Base-by-base conservation (phyloP, 2,888 invertebrate species). In the Antheraea yamamai region DNA sequence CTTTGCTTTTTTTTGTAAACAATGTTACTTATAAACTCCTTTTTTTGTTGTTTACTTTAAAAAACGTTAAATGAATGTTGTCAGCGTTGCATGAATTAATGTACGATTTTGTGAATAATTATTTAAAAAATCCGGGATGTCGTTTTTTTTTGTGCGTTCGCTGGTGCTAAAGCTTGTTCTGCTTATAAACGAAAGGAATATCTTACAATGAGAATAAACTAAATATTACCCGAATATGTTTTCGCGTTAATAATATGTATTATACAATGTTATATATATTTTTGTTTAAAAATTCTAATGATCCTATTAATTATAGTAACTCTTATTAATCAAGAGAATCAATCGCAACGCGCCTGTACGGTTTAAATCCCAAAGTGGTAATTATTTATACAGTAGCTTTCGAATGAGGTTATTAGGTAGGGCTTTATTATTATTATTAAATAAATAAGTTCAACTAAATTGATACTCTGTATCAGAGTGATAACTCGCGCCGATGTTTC, bases 381-480 rank as follows among this genome's bases (percentile, higher is more conserved):
- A 81, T 78, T 81, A 82, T 85, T 83, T 88, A 86, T 84, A 86
- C 84, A 87, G 81, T 85, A 88, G 88, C 87, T 87, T 88, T 83
- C 81, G 80, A 85, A 84, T 23, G 83, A 83, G 76, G 84, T 85
- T 87, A 85, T 90, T 93, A 92, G 91, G 90, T 92, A 93, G 92
- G 85, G 92, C 92, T 92, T 92, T 64, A 88, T 89, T 91, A 89
- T 89, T 91, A 89, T 88, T 88, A 86, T 88, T 82, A 87, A 83
- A 61, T 82, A 79, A 80, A 83, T 66, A 80, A n/a, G n/a, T n/a
- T n/a, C n/a, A n/a, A 85, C 79, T 81, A 80, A 85, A 88, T 88
- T 89, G 88, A 90, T 89, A 88, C 93, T 93, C 93, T 93, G 93
- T 92, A 92, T 92, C 92, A 93, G 93, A 92, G 93, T 85, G 83